Conservation (phyloP, 2,888 invertebrate genomes). For the Callinectes sapidus region DNA sequence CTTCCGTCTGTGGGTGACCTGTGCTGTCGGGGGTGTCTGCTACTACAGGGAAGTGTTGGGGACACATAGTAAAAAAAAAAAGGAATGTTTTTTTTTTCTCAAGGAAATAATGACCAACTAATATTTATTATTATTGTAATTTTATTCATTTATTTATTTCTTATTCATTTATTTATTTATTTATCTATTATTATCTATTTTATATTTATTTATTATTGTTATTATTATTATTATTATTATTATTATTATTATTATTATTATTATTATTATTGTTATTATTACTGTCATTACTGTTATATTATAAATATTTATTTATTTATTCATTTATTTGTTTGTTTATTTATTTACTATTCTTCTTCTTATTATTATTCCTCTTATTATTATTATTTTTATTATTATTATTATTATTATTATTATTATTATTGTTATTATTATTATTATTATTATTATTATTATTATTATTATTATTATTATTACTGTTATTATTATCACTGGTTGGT, state of each 20-base stretch:
- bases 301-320: not conserved
- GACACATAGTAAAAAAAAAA: not conserved
- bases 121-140: not conserved
- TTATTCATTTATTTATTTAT: not conserved
- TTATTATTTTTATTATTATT: not conserved
- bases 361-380: not conserved
- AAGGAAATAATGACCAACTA: not conserved
- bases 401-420: not conserved
- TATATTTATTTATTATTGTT: not conserved
- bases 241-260: too few species aligned
- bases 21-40: conserved; percentile 36
- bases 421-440: not conserved
- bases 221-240: too few species aligned
- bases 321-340: not conserved
- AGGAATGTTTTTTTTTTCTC: not conserved
- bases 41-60: not conserved
- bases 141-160: not conserved
- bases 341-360: not conserved
- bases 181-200: not conserved
- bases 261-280: too few species aligned
- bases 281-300: too few species aligned
- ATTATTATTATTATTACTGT: not conserved
- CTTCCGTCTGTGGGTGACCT: conserved; percentile 50
- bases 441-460: not conserved
- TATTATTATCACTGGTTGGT: not conserved